Percentiles rank a stretch among this genome's conserved stretches.
phyloP scores from a whole-genome alignment of 2,888 invertebrate genomes.

The Tinea pellionella region DNA sequence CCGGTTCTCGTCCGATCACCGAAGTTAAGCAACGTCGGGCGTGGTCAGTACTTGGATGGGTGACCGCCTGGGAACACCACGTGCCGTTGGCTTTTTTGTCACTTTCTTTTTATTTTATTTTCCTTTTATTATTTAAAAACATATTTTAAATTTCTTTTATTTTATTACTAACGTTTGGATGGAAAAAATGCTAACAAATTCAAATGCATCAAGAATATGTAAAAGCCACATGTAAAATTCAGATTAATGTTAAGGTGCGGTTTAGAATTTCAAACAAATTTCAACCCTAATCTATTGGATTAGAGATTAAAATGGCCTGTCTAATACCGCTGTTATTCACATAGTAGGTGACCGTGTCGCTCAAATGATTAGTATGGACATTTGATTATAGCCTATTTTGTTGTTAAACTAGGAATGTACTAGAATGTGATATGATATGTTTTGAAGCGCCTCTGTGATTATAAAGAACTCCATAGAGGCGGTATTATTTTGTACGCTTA shows the following conservation, averaged over 20 bases:
- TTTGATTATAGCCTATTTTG: not conserved
- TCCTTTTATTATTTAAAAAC: too few species aligned
- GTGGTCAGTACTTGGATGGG: conserved; percentile 26
- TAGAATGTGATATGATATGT: too few species aligned
- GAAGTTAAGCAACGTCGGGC: conserved; percentile 27
- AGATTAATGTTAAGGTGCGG: not conserved
- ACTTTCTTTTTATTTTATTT: not conserved
- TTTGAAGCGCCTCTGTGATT: too few species aligned
- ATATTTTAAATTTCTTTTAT: too few species aligned
- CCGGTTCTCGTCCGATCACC: conserved; percentile 28
- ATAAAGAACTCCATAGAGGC: too few species aligned
- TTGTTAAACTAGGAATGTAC: not conserved
- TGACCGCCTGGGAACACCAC: conserved; percentile 26
- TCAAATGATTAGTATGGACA: not conserved
- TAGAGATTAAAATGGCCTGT: not conserved
- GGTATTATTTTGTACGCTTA: too few species aligned
- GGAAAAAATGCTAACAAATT: not conserved
- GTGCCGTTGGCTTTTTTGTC: conserved; percentile 23
- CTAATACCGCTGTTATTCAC: not conserved
- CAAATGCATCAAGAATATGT: not conserved
- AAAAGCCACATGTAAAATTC: not conserved
- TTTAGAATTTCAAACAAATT: not conserved
- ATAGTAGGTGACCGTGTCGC: conserved; percentile 1
- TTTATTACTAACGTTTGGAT: too few species aligned
- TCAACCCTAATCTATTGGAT: not conserved